phyloP scores from a whole-genome alignment of 1,140 invertebrate genomes.

The Zaprionus camerounensis region DNA sequence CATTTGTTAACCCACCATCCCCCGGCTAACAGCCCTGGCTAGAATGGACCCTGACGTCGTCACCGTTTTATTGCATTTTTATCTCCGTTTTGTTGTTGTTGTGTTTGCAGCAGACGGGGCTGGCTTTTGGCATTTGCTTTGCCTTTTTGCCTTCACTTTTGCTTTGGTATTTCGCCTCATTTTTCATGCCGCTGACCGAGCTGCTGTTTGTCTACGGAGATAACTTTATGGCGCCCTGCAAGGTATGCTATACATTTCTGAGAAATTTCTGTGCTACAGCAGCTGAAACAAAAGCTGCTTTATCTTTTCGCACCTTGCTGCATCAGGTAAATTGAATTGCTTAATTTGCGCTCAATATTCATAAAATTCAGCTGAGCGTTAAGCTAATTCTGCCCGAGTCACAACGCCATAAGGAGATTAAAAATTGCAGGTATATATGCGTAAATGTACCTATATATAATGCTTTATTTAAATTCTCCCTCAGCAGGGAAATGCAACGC shows the following conservation, averaged over 20 bases:
- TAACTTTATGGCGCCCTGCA: slow-evolving; percentile 42
- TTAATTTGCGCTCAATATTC: slow-evolving; percentile 3
- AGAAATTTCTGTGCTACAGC: slow-evolving; percentile 10
- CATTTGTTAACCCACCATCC: slow-evolving; percentile 47
- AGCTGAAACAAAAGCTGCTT: slow-evolving; percentile 26
- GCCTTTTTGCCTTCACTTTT: background rate
- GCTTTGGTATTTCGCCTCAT: background rate
- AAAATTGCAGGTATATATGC: slow-evolving; percentile 15
- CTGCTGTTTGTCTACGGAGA: slow-evolving; percentile 28
- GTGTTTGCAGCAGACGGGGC: background rate
- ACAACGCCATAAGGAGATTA: background rate
- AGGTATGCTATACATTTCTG: slow-evolving; percentile 28
- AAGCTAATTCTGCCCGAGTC: slow-evolving; percentile 23
- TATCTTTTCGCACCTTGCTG: slow-evolving; percentile 26
- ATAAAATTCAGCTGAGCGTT: slow-evolving; percentile 16
- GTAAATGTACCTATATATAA: slow-evolving; percentile 5
- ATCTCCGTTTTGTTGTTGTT: slow-evolving; percentile 29
- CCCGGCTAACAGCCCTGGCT: too few relatives aligned
- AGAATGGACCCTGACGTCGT: background rate
- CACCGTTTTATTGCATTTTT: slow-evolving; percentile 67
- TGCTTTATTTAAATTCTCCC: background rate
- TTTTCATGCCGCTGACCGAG: slow-evolving; percentile 29
- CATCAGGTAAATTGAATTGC: slow-evolving; percentile 16
- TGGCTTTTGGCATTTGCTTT: slow-evolving; percentile 35
- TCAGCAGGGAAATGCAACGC: slow-evolving; percentile 24